These are phyloP conservation scores for Stictocephala bisonia DNA, from an alignment of 2,888 invertebrate genomes.

Conservation along the genomic window DNA sequence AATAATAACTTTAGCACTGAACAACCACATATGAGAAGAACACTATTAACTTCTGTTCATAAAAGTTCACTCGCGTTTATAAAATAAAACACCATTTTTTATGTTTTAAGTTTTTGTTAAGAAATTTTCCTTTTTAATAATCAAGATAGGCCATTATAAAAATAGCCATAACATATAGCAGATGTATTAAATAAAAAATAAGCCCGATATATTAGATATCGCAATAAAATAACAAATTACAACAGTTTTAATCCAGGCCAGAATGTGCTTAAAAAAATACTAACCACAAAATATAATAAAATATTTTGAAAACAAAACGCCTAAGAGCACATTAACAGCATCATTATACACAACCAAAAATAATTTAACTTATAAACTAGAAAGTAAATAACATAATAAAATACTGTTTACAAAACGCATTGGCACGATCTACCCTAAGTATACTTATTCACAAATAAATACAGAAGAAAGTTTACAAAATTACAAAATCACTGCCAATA, in stretches of 20 bases:
- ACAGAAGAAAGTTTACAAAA: slow-evolving; percentile 21
- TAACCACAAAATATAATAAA: neutral
- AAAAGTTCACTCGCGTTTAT: too few relatives aligned
- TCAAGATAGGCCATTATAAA: too few relatives aligned
- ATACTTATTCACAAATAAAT: slow-evolving; percentile 21
- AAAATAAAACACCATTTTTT: too few relatives aligned
- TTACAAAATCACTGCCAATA: neutral
- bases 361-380: slow-evolving; percentile 21
- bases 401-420: slow-evolving; percentile 25
- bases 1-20: too few relatives aligned
- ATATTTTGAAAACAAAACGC: slow-evolving; percentile 8
- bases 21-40: neutral
- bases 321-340: neutral
- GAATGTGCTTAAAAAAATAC: neutral
- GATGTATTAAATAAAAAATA: too few relatives aligned
- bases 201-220: too few relatives aligned
- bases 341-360: slow-evolving; percentile 12
- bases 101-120: too few relatives aligned
- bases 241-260: too few relatives aligned
- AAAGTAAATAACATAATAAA: slow-evolving; percentile 24
- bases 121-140: too few relatives aligned
- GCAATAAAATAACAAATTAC: too few relatives aligned
- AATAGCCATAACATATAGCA: too few relatives aligned
- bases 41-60: neutral
- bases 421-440: slow-evolving; percentile 24